These are phyloP conservation scores for Manis pentadactyla DNA, from an alignment of 2,797 vertebrate genomes.

Conservation along the genomic window DNA sequence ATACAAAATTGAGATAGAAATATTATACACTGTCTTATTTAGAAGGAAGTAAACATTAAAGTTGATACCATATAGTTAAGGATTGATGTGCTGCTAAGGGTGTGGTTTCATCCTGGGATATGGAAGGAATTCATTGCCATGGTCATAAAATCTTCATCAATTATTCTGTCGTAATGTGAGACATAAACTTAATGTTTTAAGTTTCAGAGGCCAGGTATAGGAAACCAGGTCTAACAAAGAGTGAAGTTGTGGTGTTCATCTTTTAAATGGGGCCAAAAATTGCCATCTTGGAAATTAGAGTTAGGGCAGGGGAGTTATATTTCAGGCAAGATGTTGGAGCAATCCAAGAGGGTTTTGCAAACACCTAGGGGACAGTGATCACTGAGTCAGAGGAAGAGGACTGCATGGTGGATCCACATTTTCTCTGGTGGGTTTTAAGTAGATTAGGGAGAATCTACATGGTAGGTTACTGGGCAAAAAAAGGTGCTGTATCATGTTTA, in stretches of 20 bases:
- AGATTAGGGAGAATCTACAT: too few relatives aligned
- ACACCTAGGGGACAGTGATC: background rate
- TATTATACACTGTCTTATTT: background rate
- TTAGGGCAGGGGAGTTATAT: background rate
- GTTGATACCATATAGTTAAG: background rate
- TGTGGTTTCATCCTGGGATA: background rate
- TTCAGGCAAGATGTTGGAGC: background rate
- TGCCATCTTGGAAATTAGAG: background rate
- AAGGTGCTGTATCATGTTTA: background rate
- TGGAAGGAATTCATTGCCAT: background rate
- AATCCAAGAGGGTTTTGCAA: background rate
- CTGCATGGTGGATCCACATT: background rate
- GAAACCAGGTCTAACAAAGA: background rate
- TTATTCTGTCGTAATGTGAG: background rate
- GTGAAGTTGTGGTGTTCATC: background rate
- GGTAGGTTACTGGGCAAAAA: background rate
- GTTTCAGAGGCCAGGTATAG: slow-evolving; percentile 12
- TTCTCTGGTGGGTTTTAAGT: background rate
- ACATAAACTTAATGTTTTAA: background rate
- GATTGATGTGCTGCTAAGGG: background rate
- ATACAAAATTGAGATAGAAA: background rate
- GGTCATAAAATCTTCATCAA: background rate
- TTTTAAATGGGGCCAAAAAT: background rate
- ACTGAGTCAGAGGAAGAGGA: background rate
- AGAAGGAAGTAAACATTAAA: background rate